Percentiles rank a stretch among this genome's conserved stretches.
Evolutionary conservation across 2,113 vertebrate genomes (phyloP).

Genomic region (Monopterus albus): DNA sequence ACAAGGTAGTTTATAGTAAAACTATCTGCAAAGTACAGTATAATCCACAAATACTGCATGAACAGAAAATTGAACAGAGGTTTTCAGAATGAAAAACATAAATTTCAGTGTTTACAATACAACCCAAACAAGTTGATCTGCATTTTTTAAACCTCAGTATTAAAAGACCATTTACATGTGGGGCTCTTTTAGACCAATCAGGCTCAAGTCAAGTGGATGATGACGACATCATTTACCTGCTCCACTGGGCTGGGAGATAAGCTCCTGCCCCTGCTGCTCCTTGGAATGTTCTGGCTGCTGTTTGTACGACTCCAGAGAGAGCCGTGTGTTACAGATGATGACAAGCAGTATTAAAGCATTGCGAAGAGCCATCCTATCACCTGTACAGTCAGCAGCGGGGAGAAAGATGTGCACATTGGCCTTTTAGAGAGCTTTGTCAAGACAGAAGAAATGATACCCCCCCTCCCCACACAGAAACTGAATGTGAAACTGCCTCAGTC

Average conservation of each 20-base stretch:
- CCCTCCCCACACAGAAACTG: background rate
- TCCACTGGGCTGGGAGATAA: conserved; percentile 78
- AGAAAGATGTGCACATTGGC: conserved; percentile 40
- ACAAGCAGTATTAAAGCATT: conserved; percentile 59
- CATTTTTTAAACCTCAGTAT: conserved; percentile 24
- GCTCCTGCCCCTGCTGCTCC: conserved; percentile 71
- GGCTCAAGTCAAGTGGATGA: conserved; percentile 61
- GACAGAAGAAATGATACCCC: conserved; percentile 8
- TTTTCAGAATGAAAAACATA: conserved; percentile 6
- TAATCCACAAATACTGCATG: background rate
- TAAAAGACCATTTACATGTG: conserved; percentile 35
- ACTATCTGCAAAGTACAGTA: background rate
- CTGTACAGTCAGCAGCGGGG: conserved; percentile 50
- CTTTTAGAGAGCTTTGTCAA: conserved; percentile 44
- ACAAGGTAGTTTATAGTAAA: background rate
- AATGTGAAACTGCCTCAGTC: background rate
- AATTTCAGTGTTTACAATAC: background rate
- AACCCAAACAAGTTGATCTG: conserved; percentile 10
- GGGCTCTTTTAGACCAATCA: conserved; percentile 53
- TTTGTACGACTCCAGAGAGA: conserved; percentile 62
- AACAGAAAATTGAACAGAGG: conserved; percentile 1
- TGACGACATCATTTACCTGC: conserved; percentile 79
- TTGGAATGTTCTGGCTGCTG: conserved; percentile 67
- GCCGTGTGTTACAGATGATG: conserved; percentile 67
- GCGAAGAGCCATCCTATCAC: conserved; percentile 61